Conservation (phyloP, 1,140 invertebrate species). For the Ips nitidus region DNA sequence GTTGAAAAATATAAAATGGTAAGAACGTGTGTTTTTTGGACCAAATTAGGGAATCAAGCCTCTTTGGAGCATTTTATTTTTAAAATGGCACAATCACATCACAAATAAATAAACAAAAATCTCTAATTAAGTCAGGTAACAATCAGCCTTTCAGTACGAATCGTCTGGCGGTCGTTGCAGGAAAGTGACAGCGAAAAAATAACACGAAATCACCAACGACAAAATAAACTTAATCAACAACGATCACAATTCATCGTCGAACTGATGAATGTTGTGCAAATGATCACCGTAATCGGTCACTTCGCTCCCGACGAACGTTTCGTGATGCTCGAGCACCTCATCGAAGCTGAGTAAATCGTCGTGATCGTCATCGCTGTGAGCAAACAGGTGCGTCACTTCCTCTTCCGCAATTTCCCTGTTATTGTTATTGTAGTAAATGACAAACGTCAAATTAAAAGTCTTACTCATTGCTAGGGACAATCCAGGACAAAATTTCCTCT, state of each 20-base stretch:
- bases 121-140: too few species aligned
- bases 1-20: too few species aligned
- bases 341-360: conserved; percentile 80
- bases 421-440: conserved; percentile 31
- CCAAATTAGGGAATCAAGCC: too few species aligned
- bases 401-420: conserved; percentile 81
- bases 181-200: too few species aligned
- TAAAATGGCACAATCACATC: too few species aligned
- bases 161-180: neutral
- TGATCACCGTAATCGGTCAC: conserved; percentile 94
- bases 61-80: too few species aligned
- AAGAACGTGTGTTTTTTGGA: too few species aligned
- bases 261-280: conserved; percentile 76
- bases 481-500: conserved; percentile 85
- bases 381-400: conserved; percentile 91
- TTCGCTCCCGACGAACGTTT: conserved; percentile 94
- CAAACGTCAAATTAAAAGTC: conserved; percentile 45
- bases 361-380: conserved; percentile 83
- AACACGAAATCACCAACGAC: neutral
- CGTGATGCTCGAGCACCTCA: conserved; percentile 87
- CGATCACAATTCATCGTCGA: conserved; percentile 73
- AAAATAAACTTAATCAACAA: conserved; percentile 11
- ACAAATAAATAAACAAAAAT: too few species aligned
- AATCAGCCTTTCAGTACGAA: too few species aligned
- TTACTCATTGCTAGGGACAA: conserved; percentile 90